Evolutionary conservation across 92 coral and sea anemone species (phyloP), one percentile per base, ranked within the genome.

Genomic region (Nematostella vectensis): DNA sequence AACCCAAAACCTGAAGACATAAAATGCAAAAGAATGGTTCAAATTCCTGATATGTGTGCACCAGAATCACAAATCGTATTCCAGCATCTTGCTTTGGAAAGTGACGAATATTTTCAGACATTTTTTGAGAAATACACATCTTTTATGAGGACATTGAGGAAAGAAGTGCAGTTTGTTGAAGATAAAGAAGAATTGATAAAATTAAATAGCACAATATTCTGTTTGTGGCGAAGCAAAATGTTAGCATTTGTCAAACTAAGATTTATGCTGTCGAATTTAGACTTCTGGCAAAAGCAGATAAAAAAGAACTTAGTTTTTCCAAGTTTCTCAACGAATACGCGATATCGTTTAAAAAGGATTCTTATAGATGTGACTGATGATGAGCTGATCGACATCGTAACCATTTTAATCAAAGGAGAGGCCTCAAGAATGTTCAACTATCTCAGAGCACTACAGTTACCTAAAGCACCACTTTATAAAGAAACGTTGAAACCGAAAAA

Each of bases 201-300:
- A n/a, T n/a, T n/a, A n/a, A n/a, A n/a, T n/a, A n/a, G n/a, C n/a
- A n/a, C n/a, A n/a, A n/a, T n/a, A n/a, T n/a, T 43, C 2, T 60
- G 66, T 28, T 13, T 16, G 17, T 60, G 66, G 66, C 47, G 53
- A 48, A 22, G n/a, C 43, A 29, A 19, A 2, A 55, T 28, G 0
- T 42, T 38, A 44, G 30, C 43, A 20, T 66, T 54, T 30, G 13
- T 24, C 0, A 17, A 55, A 8, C 44, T 54, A 27, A 43, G 33
- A 26, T 55, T 66, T 55, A 25, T 66, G 3, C 22, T 66, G 24
- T 40, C 40, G 11, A 57, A 36, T 8, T 19, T 66, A 37, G 19
- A 20, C 2, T 54, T 57, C 21, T 66, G 72, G 72, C 28, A 66
- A 20, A 26, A 17, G 48, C 63, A 66, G n/a, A 63, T 66, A 28